Evolutionary conservation across 2,113 vertebrate species (phyloP).

Genomic region (Craseonycteris thonglongyai): DNA sequence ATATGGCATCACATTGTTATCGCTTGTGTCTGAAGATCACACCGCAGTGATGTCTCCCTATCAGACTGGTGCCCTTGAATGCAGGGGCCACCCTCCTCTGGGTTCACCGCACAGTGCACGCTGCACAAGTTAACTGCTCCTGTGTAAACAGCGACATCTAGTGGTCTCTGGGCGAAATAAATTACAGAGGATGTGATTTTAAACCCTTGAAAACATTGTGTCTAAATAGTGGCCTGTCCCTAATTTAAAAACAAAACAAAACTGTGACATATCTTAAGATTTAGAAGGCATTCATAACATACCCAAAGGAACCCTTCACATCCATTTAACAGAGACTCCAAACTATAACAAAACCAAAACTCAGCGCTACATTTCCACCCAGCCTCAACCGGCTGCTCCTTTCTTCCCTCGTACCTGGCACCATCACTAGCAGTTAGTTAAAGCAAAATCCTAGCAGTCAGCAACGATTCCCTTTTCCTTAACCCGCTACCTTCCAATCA

Average conservation of each 20-base stretch:
- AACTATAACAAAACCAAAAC: neutral
- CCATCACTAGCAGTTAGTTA: neutral
- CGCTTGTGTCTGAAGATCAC: neutral
- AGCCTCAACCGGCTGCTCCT: neutral
- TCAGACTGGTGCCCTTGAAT: neutral
- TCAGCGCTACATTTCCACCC: neutral
- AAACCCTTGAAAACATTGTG: neutral
- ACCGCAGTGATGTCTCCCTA: too few relatives aligned
- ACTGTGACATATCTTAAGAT: neutral
- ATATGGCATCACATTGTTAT: neutral
- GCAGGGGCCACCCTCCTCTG: neutral
- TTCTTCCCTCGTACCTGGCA: neutral
- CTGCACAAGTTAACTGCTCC: neutral
- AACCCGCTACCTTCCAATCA: neutral
- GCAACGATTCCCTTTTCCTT: neutral
- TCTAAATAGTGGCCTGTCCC: neutral
- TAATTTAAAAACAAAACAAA: neutral
- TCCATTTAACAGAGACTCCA: neutral
- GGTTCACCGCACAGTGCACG: neutral
- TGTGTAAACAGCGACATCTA: neutral
- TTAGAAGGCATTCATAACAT: neutral
- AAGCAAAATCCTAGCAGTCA: neutral
- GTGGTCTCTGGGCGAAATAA: neutral
- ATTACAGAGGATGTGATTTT: neutral
- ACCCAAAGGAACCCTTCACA: neutral